Percentiles rank a stretch among this genome's conserved stretches.
Conservation (phyloP, 2,797 vertebrate species). For the Pogoniulus pusillus region DNA sequence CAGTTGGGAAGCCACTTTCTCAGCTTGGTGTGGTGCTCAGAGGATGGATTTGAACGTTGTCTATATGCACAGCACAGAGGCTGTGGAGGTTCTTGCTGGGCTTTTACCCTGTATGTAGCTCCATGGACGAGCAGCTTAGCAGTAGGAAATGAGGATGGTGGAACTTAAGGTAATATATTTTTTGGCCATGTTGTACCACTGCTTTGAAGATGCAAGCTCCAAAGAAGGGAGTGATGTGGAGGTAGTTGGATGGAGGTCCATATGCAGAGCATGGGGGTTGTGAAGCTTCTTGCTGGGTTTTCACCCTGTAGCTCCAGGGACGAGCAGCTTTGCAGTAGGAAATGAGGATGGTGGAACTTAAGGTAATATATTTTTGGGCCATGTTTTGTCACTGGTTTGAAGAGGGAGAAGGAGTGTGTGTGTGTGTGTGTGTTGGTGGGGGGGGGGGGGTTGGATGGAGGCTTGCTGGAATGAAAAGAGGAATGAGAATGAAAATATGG, state of each 20-base stretch:
- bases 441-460: neutral
- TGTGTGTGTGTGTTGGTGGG: too few species aligned
- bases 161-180: neutral
- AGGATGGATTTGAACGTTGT: neutral
- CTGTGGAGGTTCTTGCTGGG: neutral
- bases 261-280: neutral
- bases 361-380: neutral
- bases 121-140: neutral
- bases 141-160: neutral
- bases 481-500: constrained; percentile 18
- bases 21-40: neutral
- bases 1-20: constrained; percentile 23
- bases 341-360: neutral
- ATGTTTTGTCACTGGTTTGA: neutral
- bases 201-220: neutral
- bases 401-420: neutral
- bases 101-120: neutral
- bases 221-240: neutral
- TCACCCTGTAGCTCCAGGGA: too few species aligned
- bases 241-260: neutral
- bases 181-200: neutral
- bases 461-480: neutral
- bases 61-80: fast-evolving
- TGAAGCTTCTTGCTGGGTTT: neutral
- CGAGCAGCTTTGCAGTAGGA: neutral